Conservation (phyloP, 2,888 invertebrate species). For the Ditylenchus weischeri region DNA sequence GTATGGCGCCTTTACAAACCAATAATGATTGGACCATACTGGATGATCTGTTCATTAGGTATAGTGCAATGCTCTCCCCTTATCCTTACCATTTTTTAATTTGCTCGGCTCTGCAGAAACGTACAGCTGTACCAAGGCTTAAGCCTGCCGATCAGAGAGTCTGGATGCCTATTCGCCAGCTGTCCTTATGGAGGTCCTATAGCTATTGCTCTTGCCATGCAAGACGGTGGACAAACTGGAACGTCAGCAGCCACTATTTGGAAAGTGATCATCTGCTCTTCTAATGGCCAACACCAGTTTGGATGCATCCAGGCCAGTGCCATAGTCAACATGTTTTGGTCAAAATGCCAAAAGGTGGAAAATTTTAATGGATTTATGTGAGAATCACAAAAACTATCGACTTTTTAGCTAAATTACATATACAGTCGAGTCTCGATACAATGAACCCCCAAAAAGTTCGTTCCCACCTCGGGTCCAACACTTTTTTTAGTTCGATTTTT, state of each 20-base stretch:
- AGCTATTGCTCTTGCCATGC: neutral
- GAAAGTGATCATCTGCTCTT: slow-evolving; percentile 18
- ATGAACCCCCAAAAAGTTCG: no score
- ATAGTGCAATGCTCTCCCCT: neutral
- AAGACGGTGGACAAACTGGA: neutral
- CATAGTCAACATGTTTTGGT: slow-evolving; percentile 19
- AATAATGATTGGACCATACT: slow-evolving; percentile 12
- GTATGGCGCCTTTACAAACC: no score
- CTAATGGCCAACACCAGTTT: slow-evolving; percentile 19
- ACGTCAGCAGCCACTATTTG: slow-evolving; percentile 11
- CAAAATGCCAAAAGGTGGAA: slow-evolving; percentile 23
- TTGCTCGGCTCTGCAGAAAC: neutral
- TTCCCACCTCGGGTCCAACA: no score
- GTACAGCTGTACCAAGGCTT: neutral
- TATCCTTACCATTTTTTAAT: neutral
- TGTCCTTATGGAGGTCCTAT: slow-evolving; percentile 4
- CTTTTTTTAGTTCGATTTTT: no score
- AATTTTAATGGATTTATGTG: neutral
- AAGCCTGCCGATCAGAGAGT: neutral
- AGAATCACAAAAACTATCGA: no score
- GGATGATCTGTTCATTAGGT: slow-evolving; percentile 10
- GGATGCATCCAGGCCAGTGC: slow-evolving; percentile 19
- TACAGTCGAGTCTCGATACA: no score
- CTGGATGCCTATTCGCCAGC: neutral
- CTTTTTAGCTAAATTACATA: no score